Base-by-base conservation (phyloP, 2,888 invertebrate genomes). In the Cryptus armator region DNA sequence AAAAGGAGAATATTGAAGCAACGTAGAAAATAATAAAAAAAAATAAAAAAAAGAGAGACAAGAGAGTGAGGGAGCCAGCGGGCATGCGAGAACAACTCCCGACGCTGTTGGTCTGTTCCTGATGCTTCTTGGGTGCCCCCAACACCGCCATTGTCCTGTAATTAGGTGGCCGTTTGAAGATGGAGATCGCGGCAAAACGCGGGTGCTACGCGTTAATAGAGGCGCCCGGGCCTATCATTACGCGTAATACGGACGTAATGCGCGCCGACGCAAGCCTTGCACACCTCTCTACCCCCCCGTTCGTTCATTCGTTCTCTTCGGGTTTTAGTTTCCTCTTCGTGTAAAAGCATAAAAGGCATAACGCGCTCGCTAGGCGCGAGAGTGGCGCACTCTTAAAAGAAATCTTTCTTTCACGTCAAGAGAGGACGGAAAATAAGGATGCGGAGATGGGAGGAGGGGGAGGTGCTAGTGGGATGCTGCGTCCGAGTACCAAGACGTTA, bases 161-260 rank as follows among this genome's bases (percentile, higher is more conserved):
- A 92, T 92, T 92, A 92, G 91, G 88, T 90, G 90, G 91, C 88
- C 90, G 89, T 92, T 92, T 89, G 88, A 88, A 86, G 88, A 88
- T 88, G 88, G 85, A 88, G 90, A 90, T 90, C 89, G 87, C 81
- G 81, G 89, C 86, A 89, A 89, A 89, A 90, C 88, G 90, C 90
- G 90, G 91, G 91, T 91, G 91, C 90, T 90, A 86, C 87, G 90
- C 90, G 90, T 91, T 91, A 92, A 92, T 92, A 90, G 91, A 90
- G 88, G 90, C 89, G 89, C 87, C 87, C 85, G 87, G 90, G 87
- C 84, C 92, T 92, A 91, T 92, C 89, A 92, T 93, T 92, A 93
- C 90, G 91, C 91, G 92, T 93, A 93, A 92, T 93, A 90, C 92
- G 90, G 91, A 89, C 90, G 90, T 89, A 88, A 89, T 89, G 87